These are phyloP conservation scores for Mustela erminea DNA, from an alignment of 2,797 vertebrate genomes.

Conservation along the genomic window DNA sequence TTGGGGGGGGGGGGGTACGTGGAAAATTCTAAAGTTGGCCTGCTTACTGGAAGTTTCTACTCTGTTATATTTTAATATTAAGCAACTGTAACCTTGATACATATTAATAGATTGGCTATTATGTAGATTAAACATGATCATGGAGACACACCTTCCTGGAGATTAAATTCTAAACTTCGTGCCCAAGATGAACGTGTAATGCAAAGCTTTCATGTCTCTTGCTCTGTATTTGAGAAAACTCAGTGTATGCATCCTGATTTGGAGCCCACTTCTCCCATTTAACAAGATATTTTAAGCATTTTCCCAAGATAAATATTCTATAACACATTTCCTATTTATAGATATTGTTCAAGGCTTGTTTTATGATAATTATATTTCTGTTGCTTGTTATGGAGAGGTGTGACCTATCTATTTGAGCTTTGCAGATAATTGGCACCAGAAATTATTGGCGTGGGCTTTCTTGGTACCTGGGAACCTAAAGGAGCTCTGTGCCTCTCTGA, in stretches of 20 bases:
- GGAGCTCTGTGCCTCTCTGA: background rate
- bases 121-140: conserved; percentile 22
- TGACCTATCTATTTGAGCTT: background rate
- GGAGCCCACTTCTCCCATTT: background rate
- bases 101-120: conserved; percentile 50
- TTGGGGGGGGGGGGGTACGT: accelerated
- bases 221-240: background rate
- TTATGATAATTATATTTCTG: background rate
- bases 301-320: conserved; percentile 40
- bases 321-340: conserved; percentile 10
- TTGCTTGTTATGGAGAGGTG: background rate
- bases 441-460: background rate
- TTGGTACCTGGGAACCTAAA: background rate
- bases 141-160: background rate
- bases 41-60: background rate
- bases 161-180: conserved; percentile 19
- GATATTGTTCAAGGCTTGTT: background rate
- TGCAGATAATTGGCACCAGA: background rate
- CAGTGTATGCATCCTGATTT: background rate
- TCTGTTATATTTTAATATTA: background rate
- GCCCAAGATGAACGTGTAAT: background rate
- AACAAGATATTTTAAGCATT: conserved; percentile 4
- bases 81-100: conserved; percentile 59
- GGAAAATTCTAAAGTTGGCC: background rate
- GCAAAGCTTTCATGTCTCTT: background rate